Base-by-base conservation (phyloP, 2,113 vertebrate species). In the Acrocephalus kingi region DNA sequence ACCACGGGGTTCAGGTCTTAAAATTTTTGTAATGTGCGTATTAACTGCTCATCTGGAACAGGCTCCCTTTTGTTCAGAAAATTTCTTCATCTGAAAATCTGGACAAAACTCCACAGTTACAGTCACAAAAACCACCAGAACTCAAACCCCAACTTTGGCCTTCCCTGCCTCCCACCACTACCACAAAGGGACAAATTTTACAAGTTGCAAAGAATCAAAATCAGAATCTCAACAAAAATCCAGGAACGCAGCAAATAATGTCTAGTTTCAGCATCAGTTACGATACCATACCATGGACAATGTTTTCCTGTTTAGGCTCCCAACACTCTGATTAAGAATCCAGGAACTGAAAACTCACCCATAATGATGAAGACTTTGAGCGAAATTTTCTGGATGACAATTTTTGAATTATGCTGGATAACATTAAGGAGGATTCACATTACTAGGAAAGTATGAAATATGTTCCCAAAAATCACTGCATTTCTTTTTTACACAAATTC, bases 281-380 rank as follows among this genome's bases (percentile, higher is more conserved):
- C 35, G 56, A 25, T 20, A 35, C 4, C 1, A 0, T 39, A 15
- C 28, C 2, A 1, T 7, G 17, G 35, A 5, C 15, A 46, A 8
- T 13, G 7, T 59, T 77, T 69, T 54, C 21, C 22, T 54, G 31
- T 41, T 76, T 22, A 59, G 6, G 23, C 5, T 84, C 59, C 33
- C 45, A 41, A 9, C 7, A 9, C 24, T 14, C 24, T 59, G 15
- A 72, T 11, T 43, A 61, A 76, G 39, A 59, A 54, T 12, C 13
- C 10, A 41, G 15, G 11, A 85, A 43, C 17, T 33, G 31, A 71
- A 93, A 93, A 67, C 7, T 87, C n/a, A 41, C 6, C 4, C 46
- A 46, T 61, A 61, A 31, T 39, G 66, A 69, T 28, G 4, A 80
- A 49, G 25, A 46, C 3, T 86, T 58, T 33, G 67, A 67, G 15